phyloP scores from a whole-genome alignment of 2,797 vertebrate genomes.

The Bovichtus diacanthus region DNA sequence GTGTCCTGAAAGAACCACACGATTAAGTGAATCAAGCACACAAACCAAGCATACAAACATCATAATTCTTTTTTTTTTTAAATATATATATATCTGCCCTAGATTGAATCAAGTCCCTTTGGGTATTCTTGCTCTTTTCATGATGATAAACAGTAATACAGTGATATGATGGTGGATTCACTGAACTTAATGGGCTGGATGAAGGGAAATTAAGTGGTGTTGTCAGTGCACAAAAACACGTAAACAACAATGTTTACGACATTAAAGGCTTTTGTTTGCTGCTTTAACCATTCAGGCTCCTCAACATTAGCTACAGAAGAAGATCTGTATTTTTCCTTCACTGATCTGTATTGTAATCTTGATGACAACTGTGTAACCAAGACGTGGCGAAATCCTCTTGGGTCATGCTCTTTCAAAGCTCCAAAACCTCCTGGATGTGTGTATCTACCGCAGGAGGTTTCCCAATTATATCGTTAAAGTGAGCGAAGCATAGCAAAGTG shows the following conservation, averaged over 20 bases:
- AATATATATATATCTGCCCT: constrained; percentile 26
- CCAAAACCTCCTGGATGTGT: constrained; percentile 7
- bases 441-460: constrained; percentile 28
- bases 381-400: constrained; percentile 40
- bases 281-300: constrained; percentile 8
- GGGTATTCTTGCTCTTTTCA: constrained; percentile 31
- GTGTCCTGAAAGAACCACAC: constrained; percentile 5
- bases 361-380: constrained; percentile 20
- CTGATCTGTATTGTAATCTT: constrained; percentile 8
- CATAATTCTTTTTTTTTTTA: constrained; percentile 3
- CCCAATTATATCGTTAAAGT: constrained; percentile 34
- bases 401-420: constrained; percentile 23
- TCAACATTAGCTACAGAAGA: constrained; percentile 12
- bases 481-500: constrained; percentile 40
- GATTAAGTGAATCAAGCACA: constrained; percentile 25
- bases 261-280: constrained; percentile 11
- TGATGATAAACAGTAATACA: constrained; percentile 36
- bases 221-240: constrained; percentile 1
- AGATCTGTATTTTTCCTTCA: not conserved
- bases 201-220: constrained; percentile 5
- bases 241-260: not conserved
- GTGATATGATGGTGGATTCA: constrained; percentile 11
- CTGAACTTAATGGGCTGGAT: constrained; percentile 23
- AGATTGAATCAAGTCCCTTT: constrained; percentile 45
- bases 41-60: not conserved